These are phyloP conservation scores for Cosmorhoe ocellata DNA, from an alignment of 2,888 invertebrate genomes.

Conservation along the genomic window DNA sequence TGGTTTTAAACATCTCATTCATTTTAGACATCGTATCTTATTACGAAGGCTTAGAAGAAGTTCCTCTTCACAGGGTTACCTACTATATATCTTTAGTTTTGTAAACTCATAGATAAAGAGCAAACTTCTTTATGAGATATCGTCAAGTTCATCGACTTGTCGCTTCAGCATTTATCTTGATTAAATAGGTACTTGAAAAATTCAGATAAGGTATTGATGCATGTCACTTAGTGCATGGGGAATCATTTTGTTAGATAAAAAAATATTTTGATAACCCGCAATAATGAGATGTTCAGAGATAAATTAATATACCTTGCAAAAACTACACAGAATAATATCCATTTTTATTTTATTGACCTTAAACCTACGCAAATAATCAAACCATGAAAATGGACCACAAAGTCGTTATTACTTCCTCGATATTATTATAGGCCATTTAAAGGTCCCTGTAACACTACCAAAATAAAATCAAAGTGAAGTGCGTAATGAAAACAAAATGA, in stretches of 20 bases:
- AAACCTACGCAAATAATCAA: slow-evolving; percentile 9
- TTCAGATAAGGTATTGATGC: not conserved
- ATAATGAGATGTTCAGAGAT: too few species aligned
- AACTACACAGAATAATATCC: not conserved
- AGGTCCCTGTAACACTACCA: slow-evolving; percentile 28
- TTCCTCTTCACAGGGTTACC: not conserved
- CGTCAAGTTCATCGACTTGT: slow-evolving; percentile 55
- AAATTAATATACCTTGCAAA: too few species aligned
- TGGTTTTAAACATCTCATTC: too few species aligned
- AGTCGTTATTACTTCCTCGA: slow-evolving; percentile 27
- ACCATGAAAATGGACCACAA: slow-evolving; percentile 23
- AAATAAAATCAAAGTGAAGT: slow-evolving; percentile 36
- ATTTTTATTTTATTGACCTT: slow-evolving; percentile 13
- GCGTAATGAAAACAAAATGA: slow-evolving; percentile 36
- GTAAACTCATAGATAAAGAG: not conserved
- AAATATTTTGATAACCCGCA: too few species aligned
- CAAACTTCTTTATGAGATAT: slow-evolving; percentile 52
- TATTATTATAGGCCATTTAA: slow-evolving; percentile 14
- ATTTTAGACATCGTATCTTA: too few species aligned
- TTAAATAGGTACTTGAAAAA: slow-evolving; percentile 19
- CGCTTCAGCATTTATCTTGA: slow-evolving; percentile 53
- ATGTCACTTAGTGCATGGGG: not conserved
- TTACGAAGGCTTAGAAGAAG: too few species aligned
- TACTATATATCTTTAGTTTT: too few species aligned
- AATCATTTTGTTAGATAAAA: too few species aligned